Evolutionary conservation across 2,113 vertebrate species (phyloP).

Genomic region (Cisticola juncidis): DNA sequence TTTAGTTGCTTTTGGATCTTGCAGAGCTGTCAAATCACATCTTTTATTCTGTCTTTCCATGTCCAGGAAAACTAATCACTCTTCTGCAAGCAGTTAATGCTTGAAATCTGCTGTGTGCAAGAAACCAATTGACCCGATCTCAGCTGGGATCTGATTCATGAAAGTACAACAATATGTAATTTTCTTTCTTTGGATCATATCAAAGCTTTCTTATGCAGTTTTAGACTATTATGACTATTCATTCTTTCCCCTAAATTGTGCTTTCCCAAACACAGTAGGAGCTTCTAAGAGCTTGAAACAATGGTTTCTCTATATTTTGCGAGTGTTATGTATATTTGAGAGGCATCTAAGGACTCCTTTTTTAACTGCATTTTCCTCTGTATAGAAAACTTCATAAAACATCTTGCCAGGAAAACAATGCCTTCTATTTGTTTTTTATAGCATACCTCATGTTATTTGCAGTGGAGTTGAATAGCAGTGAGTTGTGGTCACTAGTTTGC

Average conservation of each 20-base stretch:
- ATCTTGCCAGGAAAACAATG: background rate
- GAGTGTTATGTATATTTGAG: background rate
- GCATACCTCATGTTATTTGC: background rate
- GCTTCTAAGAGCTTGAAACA: background rate
- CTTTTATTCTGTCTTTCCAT: background rate
- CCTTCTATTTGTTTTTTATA: background rate
- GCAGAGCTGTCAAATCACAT: background rate
- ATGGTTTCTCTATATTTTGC: background rate
- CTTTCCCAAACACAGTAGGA: background rate
- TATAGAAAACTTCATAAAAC: background rate
- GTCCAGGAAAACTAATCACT: conserved; percentile 1
- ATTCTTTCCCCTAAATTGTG: background rate
- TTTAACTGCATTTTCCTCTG: background rate
- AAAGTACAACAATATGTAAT: conserved; percentile 1
- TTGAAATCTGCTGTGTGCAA: conserved; percentile 1
- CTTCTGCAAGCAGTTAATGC: background rate
- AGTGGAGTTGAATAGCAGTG: background rate
- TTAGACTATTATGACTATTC: background rate
- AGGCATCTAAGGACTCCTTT: background rate
- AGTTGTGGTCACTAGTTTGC: background rate
- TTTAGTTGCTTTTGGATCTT: background rate
- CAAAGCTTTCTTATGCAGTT: background rate
- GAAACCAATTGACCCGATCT: conserved; percentile 7
- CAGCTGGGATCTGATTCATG: conserved; percentile 30
- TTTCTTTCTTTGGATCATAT: conserved; percentile 15